Evolutionary conservation across 1,140 invertebrate species (phyloP).

Genomic region (Bombus consobrinus): DNA sequence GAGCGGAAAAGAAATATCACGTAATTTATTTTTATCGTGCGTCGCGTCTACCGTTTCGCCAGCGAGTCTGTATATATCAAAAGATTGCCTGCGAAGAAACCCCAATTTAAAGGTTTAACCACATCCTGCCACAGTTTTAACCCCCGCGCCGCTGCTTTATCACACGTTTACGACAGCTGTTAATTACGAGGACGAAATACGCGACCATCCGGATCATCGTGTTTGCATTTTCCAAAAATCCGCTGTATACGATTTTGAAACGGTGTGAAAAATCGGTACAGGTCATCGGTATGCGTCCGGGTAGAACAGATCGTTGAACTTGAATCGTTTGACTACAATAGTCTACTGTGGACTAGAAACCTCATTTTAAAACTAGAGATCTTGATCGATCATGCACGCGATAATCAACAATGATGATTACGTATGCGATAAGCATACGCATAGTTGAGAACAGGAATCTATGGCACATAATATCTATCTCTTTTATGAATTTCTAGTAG

Average conservation of each 20-base stretch:
- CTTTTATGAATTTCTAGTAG: too few relatives aligned
- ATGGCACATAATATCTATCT: too few relatives aligned
- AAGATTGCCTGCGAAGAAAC: constrained; percentile 1
- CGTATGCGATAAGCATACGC: too few relatives aligned
- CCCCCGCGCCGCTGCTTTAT: not conserved
- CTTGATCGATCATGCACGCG: too few relatives aligned
- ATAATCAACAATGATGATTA: too few relatives aligned
- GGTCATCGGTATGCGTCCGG: too few relatives aligned
- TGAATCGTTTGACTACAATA: too few relatives aligned
- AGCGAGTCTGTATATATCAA: not conserved
- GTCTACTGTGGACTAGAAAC: too few relatives aligned
- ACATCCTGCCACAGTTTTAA: not conserved
- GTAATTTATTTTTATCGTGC: constrained; percentile 54
- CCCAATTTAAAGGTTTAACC: constrained; percentile 46
- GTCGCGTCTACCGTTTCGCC: not conserved
- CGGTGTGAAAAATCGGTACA: not conserved
- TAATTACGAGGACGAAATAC: constrained; percentile 26
- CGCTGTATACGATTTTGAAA: not conserved
- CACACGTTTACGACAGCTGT: constrained; percentile 19
- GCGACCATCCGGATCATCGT: not conserved
- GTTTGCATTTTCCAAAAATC: not conserved
- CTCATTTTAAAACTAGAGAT: too few relatives aligned
- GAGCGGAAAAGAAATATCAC: constrained; percentile 30
- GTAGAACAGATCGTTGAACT: too few relatives aligned
- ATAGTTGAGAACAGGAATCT: too few relatives aligned